Base-by-base conservation (phyloP, 2,113 vertebrate genomes). In the Petromus typicus region DNA sequence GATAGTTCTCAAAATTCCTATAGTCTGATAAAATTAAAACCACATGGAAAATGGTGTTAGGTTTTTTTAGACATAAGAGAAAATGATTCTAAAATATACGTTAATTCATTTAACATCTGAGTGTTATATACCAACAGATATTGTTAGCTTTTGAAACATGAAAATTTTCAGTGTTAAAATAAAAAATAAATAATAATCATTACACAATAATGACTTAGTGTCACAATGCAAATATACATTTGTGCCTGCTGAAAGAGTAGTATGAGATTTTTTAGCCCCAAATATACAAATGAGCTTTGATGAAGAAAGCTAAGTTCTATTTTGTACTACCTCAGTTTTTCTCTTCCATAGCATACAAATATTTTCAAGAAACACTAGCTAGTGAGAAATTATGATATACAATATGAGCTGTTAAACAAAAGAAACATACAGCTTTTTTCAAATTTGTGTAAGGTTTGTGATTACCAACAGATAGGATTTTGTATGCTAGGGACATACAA, bases 21-120 rank as follows among this genome's bases (percentile, higher is more conserved):
- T 54, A 91, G 69, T 66, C 54, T 79, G 85, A 95, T 90, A 93
- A 95, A 97, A 97, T 97, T 90, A 97, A 97, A 97, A 90, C 81
- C 96, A 94, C 82, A 95, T 94, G 94, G 85, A 88, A 88, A 96
- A 95, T 56, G 56, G 54, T 86, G 67, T 59, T 80, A 75, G 45
- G 27, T 30, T 51, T 71, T 93, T 86, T 89, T 9, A 34, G 10
- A 82, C 32, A 85, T 0, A 67, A n/a, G 59, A 90, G 30, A 94
- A 80, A 96, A 86, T 61, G 23, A 78, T 86, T 91, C 89, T 23
- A 45, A 85, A 93, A 67, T 81, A 79, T 87, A 4, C 40, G 75
- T 43, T 69, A 56, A 86, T 75, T 59, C n/a, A 93, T 40, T 89
- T 43, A 86, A 75, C 93, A 92, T 18, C 25, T 54, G 43, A 37